These are phyloP conservation scores for Steromphala cineraria DNA, from an alignment of 2,888 invertebrate species.

Conservation along the genomic window DNA sequence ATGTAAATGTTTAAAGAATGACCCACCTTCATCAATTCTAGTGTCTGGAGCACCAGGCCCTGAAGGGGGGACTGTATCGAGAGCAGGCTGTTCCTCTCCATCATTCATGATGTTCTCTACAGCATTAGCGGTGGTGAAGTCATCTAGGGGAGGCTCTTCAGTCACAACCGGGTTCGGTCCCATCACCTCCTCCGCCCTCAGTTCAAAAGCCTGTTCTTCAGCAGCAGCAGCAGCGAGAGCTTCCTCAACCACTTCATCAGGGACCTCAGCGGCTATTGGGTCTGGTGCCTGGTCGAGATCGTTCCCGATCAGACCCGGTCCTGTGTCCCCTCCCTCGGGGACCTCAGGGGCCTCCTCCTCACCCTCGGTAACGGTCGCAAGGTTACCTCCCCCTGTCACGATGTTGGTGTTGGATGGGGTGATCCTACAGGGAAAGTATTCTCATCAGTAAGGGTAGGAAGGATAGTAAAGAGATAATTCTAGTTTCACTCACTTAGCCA, in stretches of 20 bases:
- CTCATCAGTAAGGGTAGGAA: too few species aligned
- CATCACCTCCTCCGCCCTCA: not conserved
- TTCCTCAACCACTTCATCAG: not conserved
- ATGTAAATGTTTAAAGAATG: not conserved
- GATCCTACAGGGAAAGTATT: not conserved
- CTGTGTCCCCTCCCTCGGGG: not conserved
- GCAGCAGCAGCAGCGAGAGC: not conserved
- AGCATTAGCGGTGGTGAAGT: conserved; percentile 51
- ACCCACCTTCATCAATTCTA: not conserved
- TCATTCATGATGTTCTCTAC: conserved; percentile 55
- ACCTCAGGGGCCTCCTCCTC: not conserved
- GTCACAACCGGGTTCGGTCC: not conserved
- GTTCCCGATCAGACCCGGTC: not conserved
- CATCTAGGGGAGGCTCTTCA: conserved; percentile 39
- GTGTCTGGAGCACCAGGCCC: not conserved
- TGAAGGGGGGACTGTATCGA: not conserved
- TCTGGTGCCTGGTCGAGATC: not conserved
- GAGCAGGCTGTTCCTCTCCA: conserved; percentile 33
- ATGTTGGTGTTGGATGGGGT: not conserved
- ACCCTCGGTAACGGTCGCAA: not conserved
- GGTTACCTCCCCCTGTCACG: not conserved
- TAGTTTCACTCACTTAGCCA: too few species aligned
- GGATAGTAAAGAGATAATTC: too few species aligned
- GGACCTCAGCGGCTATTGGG: not conserved
- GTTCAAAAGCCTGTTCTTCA: conserved; percentile 3